These are phyloP conservation scores for Monochamus saltuarius DNA, from an alignment of 1,140 invertebrate species.

Conservation along the genomic window DNA sequence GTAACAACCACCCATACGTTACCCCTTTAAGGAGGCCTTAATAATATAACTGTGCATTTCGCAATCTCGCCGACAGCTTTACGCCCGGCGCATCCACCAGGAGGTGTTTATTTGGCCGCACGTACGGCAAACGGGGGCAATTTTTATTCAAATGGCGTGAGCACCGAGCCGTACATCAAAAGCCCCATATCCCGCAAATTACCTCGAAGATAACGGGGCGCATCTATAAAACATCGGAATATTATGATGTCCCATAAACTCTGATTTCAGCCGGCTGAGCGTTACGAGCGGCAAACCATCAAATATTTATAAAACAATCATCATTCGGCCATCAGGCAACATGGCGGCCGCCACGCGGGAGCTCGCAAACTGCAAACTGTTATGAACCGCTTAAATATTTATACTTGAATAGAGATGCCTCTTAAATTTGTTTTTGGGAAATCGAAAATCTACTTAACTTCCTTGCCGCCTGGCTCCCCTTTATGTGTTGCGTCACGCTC, in stretches of 20 bases:
- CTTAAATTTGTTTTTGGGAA: constrained; percentile 48
- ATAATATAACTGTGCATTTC: no score
- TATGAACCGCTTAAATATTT: constrained; percentile 54
- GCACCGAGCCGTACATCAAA: constrained; percentile 41
- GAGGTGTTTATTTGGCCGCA: no score
- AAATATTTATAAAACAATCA: constrained; percentile 55
- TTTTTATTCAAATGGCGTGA: constrained; percentile 45
- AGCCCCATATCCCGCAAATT: constrained; percentile 46
- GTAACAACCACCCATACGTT: no score
- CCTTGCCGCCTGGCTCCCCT: neutral
- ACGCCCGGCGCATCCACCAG: no score
- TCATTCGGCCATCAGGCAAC: constrained; percentile 54
- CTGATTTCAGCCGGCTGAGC: constrained; percentile 47
- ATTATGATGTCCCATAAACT: constrained; percentile 53
- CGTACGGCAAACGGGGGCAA: constrained; percentile 18
- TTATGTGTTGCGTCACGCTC: constrained; percentile 7
- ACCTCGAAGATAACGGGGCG: constrained; percentile 33
- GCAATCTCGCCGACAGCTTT: no score
- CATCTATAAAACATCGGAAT: constrained; percentile 52
- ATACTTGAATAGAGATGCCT: constrained; percentile 52
- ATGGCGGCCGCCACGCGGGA: constrained; percentile 48
- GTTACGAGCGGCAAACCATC: constrained; percentile 37
- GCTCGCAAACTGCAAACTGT: constrained; percentile 48
- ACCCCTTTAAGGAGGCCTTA: no score
- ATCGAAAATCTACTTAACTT: constrained; percentile 30